phyloP scores from a whole-genome alignment of 2,113 vertebrate species.

The Noturus placidus region DNA sequence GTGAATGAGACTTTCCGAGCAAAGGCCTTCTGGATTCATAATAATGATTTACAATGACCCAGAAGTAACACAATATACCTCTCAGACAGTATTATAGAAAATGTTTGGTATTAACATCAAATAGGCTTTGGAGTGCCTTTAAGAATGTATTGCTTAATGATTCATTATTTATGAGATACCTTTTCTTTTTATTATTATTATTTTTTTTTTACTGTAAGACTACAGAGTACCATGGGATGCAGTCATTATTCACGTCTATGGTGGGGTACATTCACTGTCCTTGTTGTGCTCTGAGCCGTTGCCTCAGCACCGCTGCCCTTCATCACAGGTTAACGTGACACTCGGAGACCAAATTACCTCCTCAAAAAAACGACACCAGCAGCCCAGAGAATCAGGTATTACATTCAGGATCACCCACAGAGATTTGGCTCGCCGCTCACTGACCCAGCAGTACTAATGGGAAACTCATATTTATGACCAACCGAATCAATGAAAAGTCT shows the following conservation, averaged over 20 bases:
- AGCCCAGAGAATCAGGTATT: conserved; percentile 5
- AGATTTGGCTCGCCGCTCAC: conserved; percentile 1
- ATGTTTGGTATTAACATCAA: conserved; percentile 5
- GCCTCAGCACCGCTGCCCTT: background rate
- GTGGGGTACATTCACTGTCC: background rate
- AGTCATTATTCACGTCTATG: conserved; percentile 17
- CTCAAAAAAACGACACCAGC: background rate
- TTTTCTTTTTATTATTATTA: background rate
- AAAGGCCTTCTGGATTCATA: conserved; percentile 38
- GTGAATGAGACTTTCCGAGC: conserved; percentile 12
- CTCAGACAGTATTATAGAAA: conserved; percentile 6
- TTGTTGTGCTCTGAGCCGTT: conserved; percentile 18
- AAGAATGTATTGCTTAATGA: background rate
- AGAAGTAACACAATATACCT: conserved; percentile 38
- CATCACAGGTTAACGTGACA: conserved; percentile 14
- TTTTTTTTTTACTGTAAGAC: background rate
- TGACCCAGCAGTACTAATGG: conserved; percentile 4
- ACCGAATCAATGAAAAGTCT: conserved; percentile 47
- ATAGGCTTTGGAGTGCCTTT: conserved; percentile 16
- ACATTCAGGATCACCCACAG: conserved; percentile 17
- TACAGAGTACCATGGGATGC: background rate
- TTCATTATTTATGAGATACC: background rate
- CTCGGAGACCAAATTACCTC: conserved; percentile 7
- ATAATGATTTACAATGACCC: conserved; percentile 45
- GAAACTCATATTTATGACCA: conserved; percentile 32